Percentiles rank a stretch among this genome's conserved stretches.
These are phyloP conservation scores for Augochlora pura DNA, from an alignment of 1,140 invertebrate species.

Conservation along the genomic window DNA sequence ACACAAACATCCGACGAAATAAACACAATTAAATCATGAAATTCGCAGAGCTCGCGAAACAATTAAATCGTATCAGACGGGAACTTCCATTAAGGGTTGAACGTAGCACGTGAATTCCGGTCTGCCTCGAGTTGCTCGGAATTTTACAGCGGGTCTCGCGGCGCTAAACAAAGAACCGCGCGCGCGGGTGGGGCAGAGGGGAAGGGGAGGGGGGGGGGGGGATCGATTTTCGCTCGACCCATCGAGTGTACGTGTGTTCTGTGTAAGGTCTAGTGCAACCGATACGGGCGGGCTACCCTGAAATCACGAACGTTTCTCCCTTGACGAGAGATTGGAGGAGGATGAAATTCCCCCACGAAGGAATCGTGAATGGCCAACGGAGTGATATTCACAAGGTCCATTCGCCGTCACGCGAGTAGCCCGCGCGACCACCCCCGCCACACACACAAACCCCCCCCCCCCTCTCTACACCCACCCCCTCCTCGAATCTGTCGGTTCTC, in stretches of 20 bases:
- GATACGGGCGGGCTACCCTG: slow-evolving; percentile 19
- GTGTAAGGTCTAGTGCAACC: slow-evolving; percentile 33
- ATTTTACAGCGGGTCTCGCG: not conserved
- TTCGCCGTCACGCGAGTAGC: not conserved
- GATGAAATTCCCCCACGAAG: not conserved
- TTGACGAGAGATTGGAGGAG: slow-evolving; percentile 30
- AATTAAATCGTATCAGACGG: too few species aligned
- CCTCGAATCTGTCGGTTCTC: slow-evolving; percentile 25
- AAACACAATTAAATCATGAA: too few species aligned
- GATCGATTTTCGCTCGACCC: slow-evolving; percentile 44
- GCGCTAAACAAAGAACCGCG: not conserved
- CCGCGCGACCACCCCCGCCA: not conserved
- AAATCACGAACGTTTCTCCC: slow-evolving; percentile 18
- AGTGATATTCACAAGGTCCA: slow-evolving; percentile 11
- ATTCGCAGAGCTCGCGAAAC: too few species aligned
- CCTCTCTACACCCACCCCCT: slow-evolving; percentile 9
- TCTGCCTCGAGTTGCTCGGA: too few species aligned
- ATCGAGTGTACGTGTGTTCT: slow-evolving; percentile 26
- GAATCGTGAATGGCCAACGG: not conserved
- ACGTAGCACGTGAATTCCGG: too few species aligned
- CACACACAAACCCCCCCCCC: not conserved
- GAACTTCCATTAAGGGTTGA: too few species aligned
- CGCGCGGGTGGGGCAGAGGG: too few species aligned
- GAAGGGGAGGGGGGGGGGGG: too few species aligned
- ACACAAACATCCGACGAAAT: too few species aligned